Conservation (phyloP, 2,797 vertebrate genomes). For the Carcharodon carcharias region DNA sequence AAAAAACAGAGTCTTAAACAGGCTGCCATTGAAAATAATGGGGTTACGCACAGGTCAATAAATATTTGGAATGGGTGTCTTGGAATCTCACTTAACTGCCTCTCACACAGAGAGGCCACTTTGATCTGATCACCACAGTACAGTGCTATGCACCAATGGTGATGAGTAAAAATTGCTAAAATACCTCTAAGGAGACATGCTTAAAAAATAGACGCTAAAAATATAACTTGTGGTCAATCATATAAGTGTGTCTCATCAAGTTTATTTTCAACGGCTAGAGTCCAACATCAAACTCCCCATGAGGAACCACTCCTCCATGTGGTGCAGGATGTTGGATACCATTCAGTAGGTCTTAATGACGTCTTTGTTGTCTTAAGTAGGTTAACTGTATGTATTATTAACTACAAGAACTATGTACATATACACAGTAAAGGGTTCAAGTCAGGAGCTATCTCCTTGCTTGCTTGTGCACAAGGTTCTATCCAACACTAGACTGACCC, state of each 20-base stretch:
- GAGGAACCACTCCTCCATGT: background rate
- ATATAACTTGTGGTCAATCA: background rate
- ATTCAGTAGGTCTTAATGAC: no score
- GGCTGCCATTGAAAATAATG: slow-evolving; percentile 28
- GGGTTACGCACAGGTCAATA: slow-evolving; percentile 30
- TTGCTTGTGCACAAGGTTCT: no score
- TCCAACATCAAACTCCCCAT: background rate
- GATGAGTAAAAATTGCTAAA: background rate
- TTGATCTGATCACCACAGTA: slow-evolving; percentile 26
- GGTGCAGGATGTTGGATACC: no score
- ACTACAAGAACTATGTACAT: no score
- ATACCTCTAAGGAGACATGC: background rate
- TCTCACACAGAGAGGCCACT: slow-evolving; percentile 30
- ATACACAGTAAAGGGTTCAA: no score
- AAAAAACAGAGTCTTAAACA: background rate
- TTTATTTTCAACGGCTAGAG: background rate
- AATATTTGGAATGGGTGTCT: slow-evolving; percentile 29
- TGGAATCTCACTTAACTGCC: slow-evolving; percentile 11
- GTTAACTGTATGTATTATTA: no score
- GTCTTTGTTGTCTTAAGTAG: no score
- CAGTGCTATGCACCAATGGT: background rate
- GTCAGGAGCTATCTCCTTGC: no score
- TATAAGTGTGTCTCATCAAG: background rate
- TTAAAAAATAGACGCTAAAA: background rate
- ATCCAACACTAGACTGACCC: no score